Percentiles rank a stretch among this genome's conserved stretches.
These are phyloP conservation scores for Drosophila kuntzei DNA, from an alignment of 2,888 invertebrate species.

Conservation along the genomic window DNA sequence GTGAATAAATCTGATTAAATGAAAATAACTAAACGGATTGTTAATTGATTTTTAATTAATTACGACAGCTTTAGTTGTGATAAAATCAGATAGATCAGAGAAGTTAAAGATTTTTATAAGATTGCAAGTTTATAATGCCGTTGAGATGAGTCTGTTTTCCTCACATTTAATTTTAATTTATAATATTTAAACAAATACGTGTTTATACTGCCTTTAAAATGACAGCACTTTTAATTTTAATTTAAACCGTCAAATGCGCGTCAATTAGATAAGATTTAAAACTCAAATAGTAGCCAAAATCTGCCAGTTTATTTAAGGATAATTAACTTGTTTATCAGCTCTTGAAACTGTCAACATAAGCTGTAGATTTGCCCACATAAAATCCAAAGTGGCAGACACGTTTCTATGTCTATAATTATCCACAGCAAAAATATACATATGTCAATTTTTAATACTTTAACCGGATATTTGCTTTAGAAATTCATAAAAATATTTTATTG, in stretches of 20 bases:
- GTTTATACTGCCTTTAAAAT: conserved; percentile 1
- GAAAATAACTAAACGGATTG: conserved; percentile 23
- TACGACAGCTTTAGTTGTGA: background rate
- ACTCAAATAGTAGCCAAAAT: conserved; percentile 7
- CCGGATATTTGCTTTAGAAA: conserved; percentile 10
- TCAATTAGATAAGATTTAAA: conserved; percentile 50
- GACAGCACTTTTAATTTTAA: background rate
- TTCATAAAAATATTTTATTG: conserved; percentile 18
- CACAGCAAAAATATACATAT: background rate
- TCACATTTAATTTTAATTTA: background rate
- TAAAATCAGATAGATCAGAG: background rate
- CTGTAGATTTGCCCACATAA: background rate
- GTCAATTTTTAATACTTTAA: background rate
- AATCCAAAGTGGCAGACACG: conserved; percentile 5
- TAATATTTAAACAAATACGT: background rate
- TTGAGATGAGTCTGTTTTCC: conserved; percentile 6
- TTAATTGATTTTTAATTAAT: conserved; percentile 26
- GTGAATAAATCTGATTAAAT: conserved; percentile 17
- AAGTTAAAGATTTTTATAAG: no score
- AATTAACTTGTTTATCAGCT: conserved; percentile 21
- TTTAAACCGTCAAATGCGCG: conserved; percentile 22
- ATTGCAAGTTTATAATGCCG: background rate
- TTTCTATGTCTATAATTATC: conserved; percentile 1
- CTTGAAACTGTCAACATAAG: conserved; percentile 22
- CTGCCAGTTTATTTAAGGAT: conserved; percentile 13